A percentile compares a stretch with the other conserved stretches of the same genome.
Conservation (phyloP, 1,140 invertebrate species). For the Bombus balteatus region DNA sequence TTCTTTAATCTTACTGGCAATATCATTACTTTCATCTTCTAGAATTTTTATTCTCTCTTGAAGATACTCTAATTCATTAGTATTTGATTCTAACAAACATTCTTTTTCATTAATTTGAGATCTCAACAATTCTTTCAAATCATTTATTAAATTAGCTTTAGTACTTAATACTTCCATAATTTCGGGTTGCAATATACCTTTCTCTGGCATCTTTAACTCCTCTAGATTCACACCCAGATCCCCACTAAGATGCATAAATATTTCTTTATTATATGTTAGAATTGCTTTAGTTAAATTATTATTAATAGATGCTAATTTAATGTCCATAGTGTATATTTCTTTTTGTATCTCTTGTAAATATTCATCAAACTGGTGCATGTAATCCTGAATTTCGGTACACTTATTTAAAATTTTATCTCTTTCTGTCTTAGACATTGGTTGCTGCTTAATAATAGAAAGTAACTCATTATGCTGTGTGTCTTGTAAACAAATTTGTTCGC, state of each 20-base stretch:
- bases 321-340: constrained; percentile 71
- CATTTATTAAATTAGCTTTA: constrained; percentile 62
- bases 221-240: constrained; percentile 58
- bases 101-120: constrained; percentile 54
- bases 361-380: constrained; percentile 66
- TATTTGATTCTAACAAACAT: constrained; percentile 43
- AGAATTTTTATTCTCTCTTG: constrained; percentile 59
- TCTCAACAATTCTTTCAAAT: constrained; percentile 58
- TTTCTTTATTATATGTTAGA: constrained; percentile 71
- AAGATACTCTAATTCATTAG: constrained; percentile 63
- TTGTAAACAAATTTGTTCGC: constrained; percentile 56
- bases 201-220: constrained; percentile 73
- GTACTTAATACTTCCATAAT: constrained; percentile 61
- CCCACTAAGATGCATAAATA: constrained; percentile 65
- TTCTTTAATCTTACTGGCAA: constrained; percentile 51
- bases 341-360: constrained; percentile 75
- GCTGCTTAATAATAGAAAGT: constrained; percentile 58
- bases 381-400: constrained; percentile 67
- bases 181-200: constrained; percentile 57
- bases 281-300: constrained; percentile 70
- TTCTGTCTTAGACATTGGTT: constrained; percentile 70
- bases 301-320: constrained; percentile 66
- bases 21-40: constrained; percentile 54
- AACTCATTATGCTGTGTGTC: constrained; percentile 59
- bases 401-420: constrained; percentile 66